Evolutionary conservation across 2,113 vertebrate species (phyloP).

Genomic region (Myotis yumanensis): DNA sequence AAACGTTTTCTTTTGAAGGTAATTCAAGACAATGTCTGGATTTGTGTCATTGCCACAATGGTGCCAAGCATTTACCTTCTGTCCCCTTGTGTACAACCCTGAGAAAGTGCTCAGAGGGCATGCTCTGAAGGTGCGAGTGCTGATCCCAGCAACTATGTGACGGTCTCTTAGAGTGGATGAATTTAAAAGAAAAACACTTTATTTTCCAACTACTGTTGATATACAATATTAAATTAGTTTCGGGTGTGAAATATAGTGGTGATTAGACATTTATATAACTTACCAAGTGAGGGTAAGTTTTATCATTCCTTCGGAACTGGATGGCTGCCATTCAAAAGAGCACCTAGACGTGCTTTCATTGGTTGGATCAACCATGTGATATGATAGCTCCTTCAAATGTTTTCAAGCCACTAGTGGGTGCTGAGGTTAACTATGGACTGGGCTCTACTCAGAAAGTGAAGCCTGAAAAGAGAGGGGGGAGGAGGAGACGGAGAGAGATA

Average conservation of each 20-base stretch:
- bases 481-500: neutral
- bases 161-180: neutral
- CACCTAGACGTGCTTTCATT: neutral
- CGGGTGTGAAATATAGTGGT: too few relatives aligned
- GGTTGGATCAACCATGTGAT: neutral
- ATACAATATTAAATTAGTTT: neutral
- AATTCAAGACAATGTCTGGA: neutral
- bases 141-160: neutral
- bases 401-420: neutral
- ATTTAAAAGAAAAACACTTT: too few relatives aligned
- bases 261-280: neutral
- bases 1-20: neutral
- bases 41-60: neutral
- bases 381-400: neutral
- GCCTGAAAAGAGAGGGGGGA: neutral
- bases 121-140: neutral
- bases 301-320: neutral
- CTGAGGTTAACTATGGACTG: neutral
- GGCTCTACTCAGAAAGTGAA: neutral
- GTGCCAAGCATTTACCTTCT: neutral
- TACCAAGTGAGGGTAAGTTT: neutral
- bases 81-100: neutral
- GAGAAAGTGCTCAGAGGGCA: neutral
- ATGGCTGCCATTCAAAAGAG: neutral
- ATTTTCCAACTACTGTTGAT: neutral